Conservation (phyloP, 92 coral and sea anemone genomes). For the Nematostella vectensis region DNA sequence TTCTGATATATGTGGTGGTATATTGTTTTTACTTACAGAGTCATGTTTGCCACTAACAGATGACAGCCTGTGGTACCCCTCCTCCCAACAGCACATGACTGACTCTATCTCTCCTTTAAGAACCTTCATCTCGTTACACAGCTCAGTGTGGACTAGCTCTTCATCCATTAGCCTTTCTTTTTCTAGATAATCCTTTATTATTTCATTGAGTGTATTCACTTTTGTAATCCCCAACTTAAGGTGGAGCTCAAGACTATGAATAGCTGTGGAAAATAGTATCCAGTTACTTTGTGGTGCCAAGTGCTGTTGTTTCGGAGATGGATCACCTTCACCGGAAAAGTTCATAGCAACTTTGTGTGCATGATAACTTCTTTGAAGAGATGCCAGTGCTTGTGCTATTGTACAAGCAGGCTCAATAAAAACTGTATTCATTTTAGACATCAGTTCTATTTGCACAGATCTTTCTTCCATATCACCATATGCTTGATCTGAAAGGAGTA, state of each 20-base stretch:
- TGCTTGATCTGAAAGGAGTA: conserved; percentile 42
- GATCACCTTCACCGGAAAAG: conserved; percentile 14
- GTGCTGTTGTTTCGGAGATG: conserved; percentile 2
- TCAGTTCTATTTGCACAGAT: conserved; percentile 7
- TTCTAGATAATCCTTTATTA: neutral
- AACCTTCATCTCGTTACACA: conserved; percentile 27
- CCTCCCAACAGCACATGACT: conserved; percentile 66
- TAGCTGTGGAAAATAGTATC: conserved; percentile 41
- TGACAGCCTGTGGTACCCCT: conserved; percentile 41
- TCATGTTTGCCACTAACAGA: conserved; percentile 14
- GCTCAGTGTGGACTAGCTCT: conserved; percentile 3
- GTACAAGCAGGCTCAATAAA: conserved; percentile 29
- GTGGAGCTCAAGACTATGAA: conserved; percentile 81
- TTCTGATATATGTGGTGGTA: no score
- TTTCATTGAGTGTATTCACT: conserved; percentile 34
- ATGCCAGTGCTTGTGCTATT: conserved; percentile 14
- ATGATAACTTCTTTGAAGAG: conserved; percentile 52
- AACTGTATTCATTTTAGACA: conserved; percentile 15
- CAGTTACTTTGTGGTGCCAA: conserved; percentile 9
- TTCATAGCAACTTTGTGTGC: conserved; percentile 43
- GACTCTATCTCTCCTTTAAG: conserved; percentile 60
- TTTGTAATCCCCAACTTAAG: conserved; percentile 60
- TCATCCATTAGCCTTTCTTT: neutral
- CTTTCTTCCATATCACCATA: conserved; percentile 5
- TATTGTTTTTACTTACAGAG: neutral